phyloP scores from a whole-genome alignment of 2,888 invertebrate species.

The Hyles lineata region DNA sequence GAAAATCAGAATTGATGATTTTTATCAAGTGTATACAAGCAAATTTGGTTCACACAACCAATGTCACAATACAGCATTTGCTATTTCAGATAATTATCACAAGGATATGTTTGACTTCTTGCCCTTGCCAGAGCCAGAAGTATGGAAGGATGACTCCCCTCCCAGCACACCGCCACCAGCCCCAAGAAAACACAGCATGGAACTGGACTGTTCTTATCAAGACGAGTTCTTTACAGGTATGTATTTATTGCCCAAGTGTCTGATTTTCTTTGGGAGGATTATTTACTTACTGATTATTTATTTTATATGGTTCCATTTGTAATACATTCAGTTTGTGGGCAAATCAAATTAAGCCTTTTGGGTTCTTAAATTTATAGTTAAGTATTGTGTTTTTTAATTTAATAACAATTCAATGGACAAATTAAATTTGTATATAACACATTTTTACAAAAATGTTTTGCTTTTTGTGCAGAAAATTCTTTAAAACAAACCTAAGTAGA shows the following conservation, averaged over 20 bases:
- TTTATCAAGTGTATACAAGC: background rate
- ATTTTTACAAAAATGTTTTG: no score
- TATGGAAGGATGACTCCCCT: constrained; percentile 51
- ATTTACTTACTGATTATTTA: background rate
- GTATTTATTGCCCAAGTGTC: no score
- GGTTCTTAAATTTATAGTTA: no score
- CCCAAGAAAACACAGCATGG: constrained; percentile 52
- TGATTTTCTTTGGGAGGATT: background rate
- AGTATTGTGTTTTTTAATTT: no score
- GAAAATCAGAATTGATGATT: background rate
- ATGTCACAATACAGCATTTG: background rate
- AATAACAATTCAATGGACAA: background rate
- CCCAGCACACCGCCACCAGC: constrained; percentile 64
- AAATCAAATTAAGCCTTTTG: no score
- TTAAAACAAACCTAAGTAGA: no score
- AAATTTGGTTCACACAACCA: background rate
- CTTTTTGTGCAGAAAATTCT: no score
- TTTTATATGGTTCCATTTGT: background rate
- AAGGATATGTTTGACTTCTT: constrained; percentile 66
- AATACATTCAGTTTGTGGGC: background rate
- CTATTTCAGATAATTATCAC: constrained; percentile 63
- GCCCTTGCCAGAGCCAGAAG: constrained; percentile 53
- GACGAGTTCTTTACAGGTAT: constrained; percentile 76
- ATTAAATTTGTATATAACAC: background rate
- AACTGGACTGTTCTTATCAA: constrained; percentile 66